Evolutionary conservation across 1,140 invertebrate species (phyloP), one percentile per base, ranked within the genome.

Genomic region (Thaumatotibia leucotreta): DNA sequence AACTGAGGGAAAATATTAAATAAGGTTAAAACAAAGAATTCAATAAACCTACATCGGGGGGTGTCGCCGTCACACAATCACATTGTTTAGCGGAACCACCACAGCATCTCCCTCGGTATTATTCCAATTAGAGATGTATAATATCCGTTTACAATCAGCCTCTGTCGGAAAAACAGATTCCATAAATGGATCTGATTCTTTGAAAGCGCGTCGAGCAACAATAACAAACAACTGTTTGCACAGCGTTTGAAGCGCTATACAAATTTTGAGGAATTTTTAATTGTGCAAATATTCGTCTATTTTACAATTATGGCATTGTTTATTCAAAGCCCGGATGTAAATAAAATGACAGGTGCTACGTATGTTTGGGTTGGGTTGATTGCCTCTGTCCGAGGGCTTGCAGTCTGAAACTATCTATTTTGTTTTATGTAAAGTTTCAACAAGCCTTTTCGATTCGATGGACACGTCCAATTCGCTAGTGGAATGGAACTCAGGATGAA

Each of bases 401-500:
- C 61, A n/a, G 32, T 32, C n/a, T 27, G 62, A 32, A 75, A 67
- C 69, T 75, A 74, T 76, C 68, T 73, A 74, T 83, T 82, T 82
- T 73, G 72, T 74, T 76, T 80, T 83, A 85, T 83, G 84, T 86
- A 86, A 83, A 88, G 86, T 86, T 83, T 77, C 74, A 84, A 86
- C 82, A 80, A 82, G 80, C 80, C 78, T 86, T 85, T 85, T 84
- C 83, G 79, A 80, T 80, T 80, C 80, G 75, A 73, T 78, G 79
- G 77, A 82, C 81, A 79, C 79, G 75, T 82, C 74, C 84, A 86
- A 88, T 86, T 83, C 82, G 72, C 79, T 70, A 67, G 76, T 80
- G 77, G 78, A 82, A 83, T 83, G 69, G 74, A 82, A 80, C 73
- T 77, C 78, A 77, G 52, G 86, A 86, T 86, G 80, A 84, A 86